A percentile compares a stretch with the other conserved stretches of the same genome.
Conservation (phyloP, 2,888 invertebrate genomes). For the Thereva unica region DNA sequence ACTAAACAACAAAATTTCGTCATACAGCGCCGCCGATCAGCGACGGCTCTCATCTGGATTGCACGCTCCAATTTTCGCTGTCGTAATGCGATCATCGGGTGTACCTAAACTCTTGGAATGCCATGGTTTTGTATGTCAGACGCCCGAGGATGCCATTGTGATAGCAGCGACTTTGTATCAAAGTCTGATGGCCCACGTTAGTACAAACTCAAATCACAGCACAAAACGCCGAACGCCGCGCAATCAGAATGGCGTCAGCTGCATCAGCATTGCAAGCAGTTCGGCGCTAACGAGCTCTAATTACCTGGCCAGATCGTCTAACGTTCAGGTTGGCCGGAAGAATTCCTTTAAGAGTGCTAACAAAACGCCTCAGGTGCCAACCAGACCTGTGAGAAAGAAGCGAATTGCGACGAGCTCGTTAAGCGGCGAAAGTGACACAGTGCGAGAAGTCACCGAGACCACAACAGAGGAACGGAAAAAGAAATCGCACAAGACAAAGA, state of each 20-base stretch:
- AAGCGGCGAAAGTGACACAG: slow-evolving; percentile 66
- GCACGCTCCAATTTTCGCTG: slow-evolving; percentile 86
- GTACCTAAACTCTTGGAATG: slow-evolving; percentile 82
- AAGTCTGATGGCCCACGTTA: slow-evolving; percentile 81
- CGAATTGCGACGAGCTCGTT: slow-evolving; percentile 67
- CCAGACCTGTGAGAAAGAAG: slow-evolving; percentile 77
- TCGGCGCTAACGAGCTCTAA: slow-evolving; percentile 56
- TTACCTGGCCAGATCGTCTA: slow-evolving; percentile 50
- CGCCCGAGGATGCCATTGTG: slow-evolving; percentile 87
- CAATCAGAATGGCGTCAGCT: slow-evolving; percentile 75
- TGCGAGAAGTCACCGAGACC: slow-evolving; percentile 59
- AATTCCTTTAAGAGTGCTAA: slow-evolving; percentile 51
- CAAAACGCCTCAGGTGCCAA: slow-evolving; percentile 59
- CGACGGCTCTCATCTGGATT: slow-evolving; percentile 59
- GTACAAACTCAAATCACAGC: slow-evolving; percentile 59
- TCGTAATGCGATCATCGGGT: slow-evolving; percentile 80
- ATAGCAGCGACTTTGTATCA: slow-evolving; percentile 90
- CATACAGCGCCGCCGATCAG: slow-evolving; percentile 53
- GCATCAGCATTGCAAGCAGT: slow-evolving; percentile 75
- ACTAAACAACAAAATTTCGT: not conserved
- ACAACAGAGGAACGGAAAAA: slow-evolving; percentile 62
- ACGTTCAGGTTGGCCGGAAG: slow-evolving; percentile 49
- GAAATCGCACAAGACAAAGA: slow-evolving; percentile 64
- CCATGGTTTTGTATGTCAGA: slow-evolving; percentile 88
- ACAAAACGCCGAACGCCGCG: slow-evolving; percentile 63